Evolutionary conservation across 2,113 vertebrate species (phyloP), one percentile per base, ranked within the genome.

Genomic region (Sclerurus mexicanus): DNA sequence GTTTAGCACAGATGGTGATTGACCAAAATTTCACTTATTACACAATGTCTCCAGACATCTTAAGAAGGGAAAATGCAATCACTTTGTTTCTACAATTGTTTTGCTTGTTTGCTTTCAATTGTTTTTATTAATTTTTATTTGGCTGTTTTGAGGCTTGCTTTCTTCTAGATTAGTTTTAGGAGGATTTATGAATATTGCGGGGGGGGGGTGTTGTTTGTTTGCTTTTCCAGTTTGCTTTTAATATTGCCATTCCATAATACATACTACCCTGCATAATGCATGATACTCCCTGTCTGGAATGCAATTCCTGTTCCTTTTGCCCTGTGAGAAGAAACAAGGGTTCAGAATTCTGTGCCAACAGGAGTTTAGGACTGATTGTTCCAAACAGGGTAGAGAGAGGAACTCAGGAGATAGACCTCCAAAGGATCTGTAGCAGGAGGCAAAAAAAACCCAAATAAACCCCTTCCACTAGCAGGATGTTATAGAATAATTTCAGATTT

Each of bases 201-300:
- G 2, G 12, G 2, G 0, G 4, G 28, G 35, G 7, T 14, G 46
- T 56, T 40, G 4, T 7, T 88, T 44, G n/a, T 8, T 74, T 68
- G 25, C 4, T 87, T 85, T 92, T 73, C 35, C 64, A 58, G 22
- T 19, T 91, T 40, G 9, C 40, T 40, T 74, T 86, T 77, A 62
- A 49, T 64, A 42, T 49, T 77, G 35, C 8, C 11, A 7, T 62
- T 92, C 22, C 20, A 59, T 14, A 67, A 73, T 24, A 22, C 2
- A 1, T n/a, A 50, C 46, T 59, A 53, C 11, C 3, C 47, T 1
- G 0, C 10, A 52, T 71, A 80, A 58, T 28, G 28, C 12, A 66
- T 40, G 17, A 76, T 49, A 50, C 0, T 42, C 37, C 10, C 24
- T 64, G 10, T 58, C 21, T 74, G 23, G 42, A 66, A 87, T 27